phyloP scores from a whole-genome alignment of 2,888 invertebrate species.

The Mactromeris polynyma region DNA sequence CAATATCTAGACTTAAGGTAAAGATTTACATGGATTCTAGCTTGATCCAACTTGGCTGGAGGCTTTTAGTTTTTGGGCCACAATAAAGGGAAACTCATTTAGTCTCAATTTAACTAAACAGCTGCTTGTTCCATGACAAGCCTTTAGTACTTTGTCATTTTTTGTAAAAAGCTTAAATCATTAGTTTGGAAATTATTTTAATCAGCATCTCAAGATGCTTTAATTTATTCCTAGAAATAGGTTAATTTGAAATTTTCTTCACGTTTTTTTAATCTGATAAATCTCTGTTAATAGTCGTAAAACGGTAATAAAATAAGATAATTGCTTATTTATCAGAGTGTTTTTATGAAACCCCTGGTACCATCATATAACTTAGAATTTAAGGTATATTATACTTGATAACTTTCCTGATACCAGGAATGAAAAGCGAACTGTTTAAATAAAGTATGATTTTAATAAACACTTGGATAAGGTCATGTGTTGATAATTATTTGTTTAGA shows the following conservation, averaged over 20 bases:
- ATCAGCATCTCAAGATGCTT: not conserved
- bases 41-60: not conserved
- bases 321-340: not conserved
- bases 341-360: not conserved
- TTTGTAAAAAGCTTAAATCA: not conserved
- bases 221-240: not conserved
- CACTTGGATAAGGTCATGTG: too few species aligned
- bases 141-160: not conserved
- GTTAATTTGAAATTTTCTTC: conserved; percentile 1
- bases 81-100: not conserved
- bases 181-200: conserved; percentile 3
- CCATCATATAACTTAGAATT: not conserved
- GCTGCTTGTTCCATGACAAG: conserved; percentile 2
- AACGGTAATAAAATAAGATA: not conserved
- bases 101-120: not conserved
- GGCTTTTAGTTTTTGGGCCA: not conserved
- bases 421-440: too few species aligned
- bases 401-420: not conserved
- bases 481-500: too few species aligned
- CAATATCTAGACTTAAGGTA: not conserved
- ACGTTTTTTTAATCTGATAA: not conserved
- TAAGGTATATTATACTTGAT: not conserved
- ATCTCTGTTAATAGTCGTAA: not conserved
- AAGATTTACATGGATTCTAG: not conserved
- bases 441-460: too few species aligned